These are phyloP conservation scores for Orthosia gracilis DNA, from an alignment of 2,888 invertebrate genomes.

Conservation along the genomic window DNA sequence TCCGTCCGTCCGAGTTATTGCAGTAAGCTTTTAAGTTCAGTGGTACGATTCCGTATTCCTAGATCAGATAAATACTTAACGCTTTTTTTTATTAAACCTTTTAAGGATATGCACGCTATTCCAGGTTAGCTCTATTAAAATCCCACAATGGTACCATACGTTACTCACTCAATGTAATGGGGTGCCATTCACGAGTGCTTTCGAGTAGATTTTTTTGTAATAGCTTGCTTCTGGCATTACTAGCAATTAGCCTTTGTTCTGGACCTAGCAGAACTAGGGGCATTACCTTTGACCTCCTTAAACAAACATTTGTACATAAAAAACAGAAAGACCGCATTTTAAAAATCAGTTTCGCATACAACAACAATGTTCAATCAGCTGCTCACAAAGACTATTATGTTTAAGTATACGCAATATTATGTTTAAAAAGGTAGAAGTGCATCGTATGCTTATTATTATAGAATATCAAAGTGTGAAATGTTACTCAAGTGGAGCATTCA, in stretches of 20 bases:
- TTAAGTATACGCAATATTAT: neutral
- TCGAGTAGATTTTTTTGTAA: conserved; percentile 26
- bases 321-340: neutral
- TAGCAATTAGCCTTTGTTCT: conserved; percentile 41
- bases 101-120: conserved; percentile 1
- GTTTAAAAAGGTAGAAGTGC: neutral
- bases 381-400: conserved; percentile 6
- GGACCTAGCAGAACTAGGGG: neutral
- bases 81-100: neutral
- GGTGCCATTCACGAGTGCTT: conserved; percentile 27
- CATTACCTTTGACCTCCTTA: conserved; percentile 15
- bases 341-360: neutral
- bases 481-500: conserved; percentile 12
- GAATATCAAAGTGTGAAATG: neutral
- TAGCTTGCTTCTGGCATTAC: conserved; percentile 25
- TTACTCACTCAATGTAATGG: conserved; percentile 27
- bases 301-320: neutral
- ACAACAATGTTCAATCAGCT: neutral
- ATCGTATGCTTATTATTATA: conserved; percentile 6
- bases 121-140: conserved; percentile 29
- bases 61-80: neutral
- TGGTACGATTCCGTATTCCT: neutral
- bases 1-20: conserved; percentile 18
- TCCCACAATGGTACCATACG: conserved; percentile 30
- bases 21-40: conserved; percentile 25